Conservation (phyloP, 2,888 invertebrate species). For the Caenorhabditis uteleia region DNA sequence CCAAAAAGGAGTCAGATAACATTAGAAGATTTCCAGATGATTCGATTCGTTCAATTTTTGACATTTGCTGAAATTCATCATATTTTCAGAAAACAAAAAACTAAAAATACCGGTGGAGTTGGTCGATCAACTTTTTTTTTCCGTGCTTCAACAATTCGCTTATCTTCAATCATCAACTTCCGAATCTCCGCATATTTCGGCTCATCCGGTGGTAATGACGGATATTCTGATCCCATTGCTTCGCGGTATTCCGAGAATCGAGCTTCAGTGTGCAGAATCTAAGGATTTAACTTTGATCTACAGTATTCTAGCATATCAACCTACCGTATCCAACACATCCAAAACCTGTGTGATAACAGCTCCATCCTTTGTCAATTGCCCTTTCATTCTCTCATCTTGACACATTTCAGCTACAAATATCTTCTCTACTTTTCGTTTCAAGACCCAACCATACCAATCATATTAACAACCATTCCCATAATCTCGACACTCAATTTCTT, state of each 20-base stretch:
- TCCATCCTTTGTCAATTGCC: conserved; percentile 18
- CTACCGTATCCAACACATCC: conserved; percentile 27
- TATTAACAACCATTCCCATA: conserved; percentile 17
- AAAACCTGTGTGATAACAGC: conserved; percentile 2
- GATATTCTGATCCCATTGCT: not conserved
- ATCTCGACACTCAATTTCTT: conserved; percentile 9
- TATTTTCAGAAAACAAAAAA: not conserved
- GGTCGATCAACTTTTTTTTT: conserved; percentile 12
- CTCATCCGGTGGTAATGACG: not conserved
- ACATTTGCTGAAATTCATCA: conserved; percentile 7
- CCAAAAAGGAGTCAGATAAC: conserved; percentile 3
- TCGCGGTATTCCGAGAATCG: conserved; percentile 15
- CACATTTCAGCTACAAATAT: conserved; percentile 20
- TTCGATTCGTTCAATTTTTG: conserved; percentile 12
- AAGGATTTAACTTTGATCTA: no score
- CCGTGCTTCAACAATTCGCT: conserved; percentile 9
- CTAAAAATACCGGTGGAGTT: conserved; percentile 7
- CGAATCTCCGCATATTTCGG: not conserved
- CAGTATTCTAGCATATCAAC: no score
- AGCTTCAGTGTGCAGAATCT: conserved; percentile 24
- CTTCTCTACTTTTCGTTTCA: not conserved
- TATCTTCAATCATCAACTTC: conserved; percentile 15
- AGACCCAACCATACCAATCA: conserved; percentile 12
- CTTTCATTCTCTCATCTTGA: conserved; percentile 19
- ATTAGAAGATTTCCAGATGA: conserved; percentile 3